Percentiles rank a stretch among this genome's conserved stretches.
Evolutionary conservation across 2,888 invertebrate species (phyloP).

Genomic region (Cerceris ruficornis): DNA sequence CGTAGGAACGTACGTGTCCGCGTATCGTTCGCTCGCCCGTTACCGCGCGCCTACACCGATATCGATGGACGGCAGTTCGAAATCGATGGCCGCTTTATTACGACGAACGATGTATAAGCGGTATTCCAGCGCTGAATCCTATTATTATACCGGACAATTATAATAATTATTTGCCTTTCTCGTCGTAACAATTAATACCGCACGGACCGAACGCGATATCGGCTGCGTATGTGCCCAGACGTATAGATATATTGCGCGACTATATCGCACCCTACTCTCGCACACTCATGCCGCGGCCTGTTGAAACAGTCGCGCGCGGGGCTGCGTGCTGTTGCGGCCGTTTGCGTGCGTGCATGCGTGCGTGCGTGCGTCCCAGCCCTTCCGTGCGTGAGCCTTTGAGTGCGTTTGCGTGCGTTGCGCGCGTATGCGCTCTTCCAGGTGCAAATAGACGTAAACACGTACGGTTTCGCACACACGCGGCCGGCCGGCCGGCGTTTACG

Average conservation of each 20-base stretch:
- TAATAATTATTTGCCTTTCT: constrained; percentile 81
- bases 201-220: constrained; percentile 69
- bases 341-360: constrained; percentile 11
- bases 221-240: constrained; percentile 54
- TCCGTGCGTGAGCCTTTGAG: not conserved
- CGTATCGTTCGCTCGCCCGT: constrained; percentile 15
- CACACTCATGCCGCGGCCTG: not conserved
- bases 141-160: constrained; percentile 80
- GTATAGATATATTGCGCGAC: constrained; percentile 27
- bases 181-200: constrained; percentile 80
- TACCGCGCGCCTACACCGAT: constrained; percentile 49
- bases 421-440: constrained; percentile 5
- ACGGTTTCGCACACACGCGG: not conserved
- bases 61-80: constrained; percentile 66
- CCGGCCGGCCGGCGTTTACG: not conserved
- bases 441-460: constrained; percentile 13
- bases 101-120: constrained; percentile 70
- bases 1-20: not conserved
- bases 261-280: constrained; percentile 8
- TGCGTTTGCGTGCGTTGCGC: not conserved
- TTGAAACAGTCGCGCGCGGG: constrained; percentile 6
- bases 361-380: not conserved
- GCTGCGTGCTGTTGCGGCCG: constrained; percentile 1
- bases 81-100: constrained; percentile 71
- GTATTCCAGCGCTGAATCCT: constrained; percentile 72